These are phyloP conservation scores for Aphidius ervi DNA, from an alignment of 1,140 invertebrate genomes.

Conservation along the genomic window DNA sequence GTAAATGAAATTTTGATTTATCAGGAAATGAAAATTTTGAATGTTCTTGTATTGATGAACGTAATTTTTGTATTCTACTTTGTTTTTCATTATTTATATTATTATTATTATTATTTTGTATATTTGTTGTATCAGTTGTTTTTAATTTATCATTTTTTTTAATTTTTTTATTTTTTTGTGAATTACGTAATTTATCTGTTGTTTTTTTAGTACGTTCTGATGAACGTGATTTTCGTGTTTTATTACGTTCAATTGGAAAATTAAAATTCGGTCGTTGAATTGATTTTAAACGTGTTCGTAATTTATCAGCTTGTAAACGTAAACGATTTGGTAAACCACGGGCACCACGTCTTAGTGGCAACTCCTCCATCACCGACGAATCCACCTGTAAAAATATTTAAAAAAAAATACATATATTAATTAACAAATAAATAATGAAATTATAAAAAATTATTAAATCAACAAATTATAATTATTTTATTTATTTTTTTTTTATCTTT, in stretches of 20 bases:
- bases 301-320: conserved; percentile 45
- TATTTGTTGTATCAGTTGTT: conserved; percentile 30
- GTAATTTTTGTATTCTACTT: conserved; percentile 42
- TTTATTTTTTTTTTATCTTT: too few relatives aligned
- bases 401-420: neutral
- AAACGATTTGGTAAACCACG: conserved; percentile 43
- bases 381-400: conserved; percentile 50
- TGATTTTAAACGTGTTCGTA: conserved; percentile 43
- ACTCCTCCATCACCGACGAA: conserved; percentile 60
- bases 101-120: conserved; percentile 8
- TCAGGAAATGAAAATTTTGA: conserved; percentile 57
- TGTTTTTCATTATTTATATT: conserved; percentile 30
- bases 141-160: conserved; percentile 28
- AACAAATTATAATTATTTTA: neutral
- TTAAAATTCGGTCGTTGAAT: conserved; percentile 44
- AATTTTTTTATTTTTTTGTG: conserved; percentile 23
- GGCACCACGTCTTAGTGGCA: conserved; percentile 56
- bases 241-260: conserved; percentile 33
- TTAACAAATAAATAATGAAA: neutral
- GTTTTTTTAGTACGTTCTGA: conserved; percentile 10
- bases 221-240: conserved; percentile 26
- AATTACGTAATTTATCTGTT: conserved; percentile 32
- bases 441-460: neutral
- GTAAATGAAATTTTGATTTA: conserved; percentile 58
- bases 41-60: conserved; percentile 54